Evolutionary conservation across 2,888 invertebrate species (phyloP), one percentile per base, ranked within the genome.

Genomic region (Odontothrips loti): DNA sequence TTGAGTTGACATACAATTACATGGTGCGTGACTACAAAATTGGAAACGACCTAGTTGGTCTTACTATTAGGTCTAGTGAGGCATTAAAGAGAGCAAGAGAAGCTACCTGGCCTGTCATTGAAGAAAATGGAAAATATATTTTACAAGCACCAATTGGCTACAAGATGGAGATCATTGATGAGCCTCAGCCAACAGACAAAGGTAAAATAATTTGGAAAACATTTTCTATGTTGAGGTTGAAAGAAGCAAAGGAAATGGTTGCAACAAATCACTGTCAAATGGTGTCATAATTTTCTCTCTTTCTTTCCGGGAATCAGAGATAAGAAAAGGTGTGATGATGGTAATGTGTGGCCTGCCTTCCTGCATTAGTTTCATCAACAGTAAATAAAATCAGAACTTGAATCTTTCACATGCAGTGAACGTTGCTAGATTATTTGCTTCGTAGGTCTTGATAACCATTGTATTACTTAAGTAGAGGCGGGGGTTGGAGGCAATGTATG

Each of bases 1-100:
- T 98, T 34, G 99, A 99, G 87, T 90, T 99, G 79, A 99, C 99
- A 17, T 99, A 99, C 87, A 99, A 99, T 87, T 99, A 99, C 87
- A 96, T 96, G 34, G 92, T 99, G 34, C 93, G 93, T 83, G 89
- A 91, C 80, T 99, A 99, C 86, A 93, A 95, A 84, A 88, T 91
- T 84, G 85, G 85, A 11, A 98, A 98, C 89, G 98, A 98, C 88
- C 97, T 97, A 86, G 89, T 92, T 80, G 96, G 96, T 0, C 91
- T 98, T 20, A 94, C 95, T 0, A 92, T 98, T 29, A 91, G 93
- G 85, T 96, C 96, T 0, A 91, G 91, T 82, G 93, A 94, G 86
- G 91, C 91, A 20, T 87, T 97, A 47, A 90, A 93, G 83, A 91
- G 95, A 85, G 97, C 96, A 0, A 91, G 91, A 79, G 86, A 89